Evolutionary conservation across 2,888 invertebrate genomes (phyloP), one percentile per base, ranked within the genome.

Genomic region (Blera fallax): DNA sequence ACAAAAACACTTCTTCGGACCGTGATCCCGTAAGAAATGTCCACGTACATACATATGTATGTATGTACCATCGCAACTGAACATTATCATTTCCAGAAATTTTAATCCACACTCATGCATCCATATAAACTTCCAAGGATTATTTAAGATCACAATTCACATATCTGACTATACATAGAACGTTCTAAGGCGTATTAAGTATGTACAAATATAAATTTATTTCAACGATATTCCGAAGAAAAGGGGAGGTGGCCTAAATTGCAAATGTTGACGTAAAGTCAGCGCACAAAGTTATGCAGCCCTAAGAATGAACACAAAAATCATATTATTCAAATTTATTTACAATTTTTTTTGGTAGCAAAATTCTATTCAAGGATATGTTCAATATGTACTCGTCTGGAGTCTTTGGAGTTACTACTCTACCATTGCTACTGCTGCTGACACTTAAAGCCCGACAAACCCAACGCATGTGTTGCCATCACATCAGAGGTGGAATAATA

Each of bases 241-340:
- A 40, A 43, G 29, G 14, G 40, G 40, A 6, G 14, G 62, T 27
- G 29, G 43, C 45, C 65, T 37, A 24, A 58, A 34, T 45, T 70
- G 24, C 34, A 72, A 72, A 60, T 60, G 48, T 50, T 72, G 45
- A 34, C 58, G 48, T 72, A 48, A 60, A 72, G 58, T 72, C 58
- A 72, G 16, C 72, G 24, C 58, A 50, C 24, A 54, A 54, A 56
- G 69, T 54, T 69, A 54, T 56, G 69, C 69, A 56, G 37, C 43
- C 54, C 54, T 27, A 56, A 40, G 43, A 54, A 56, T 69, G 69
- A 69, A 69, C 69, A 56, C 69, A 40, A 27, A 56, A 65, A 76
- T 76, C 56, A 62, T 65, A 45, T 67, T 58, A 76, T 76, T 76
- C 76, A 76, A 76, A 76, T 76, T 67, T 76, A 58, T 67, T 40